phyloP scores from a whole-genome alignment of 2,113 vertebrate species.

The Hystrix brachyura region DNA sequence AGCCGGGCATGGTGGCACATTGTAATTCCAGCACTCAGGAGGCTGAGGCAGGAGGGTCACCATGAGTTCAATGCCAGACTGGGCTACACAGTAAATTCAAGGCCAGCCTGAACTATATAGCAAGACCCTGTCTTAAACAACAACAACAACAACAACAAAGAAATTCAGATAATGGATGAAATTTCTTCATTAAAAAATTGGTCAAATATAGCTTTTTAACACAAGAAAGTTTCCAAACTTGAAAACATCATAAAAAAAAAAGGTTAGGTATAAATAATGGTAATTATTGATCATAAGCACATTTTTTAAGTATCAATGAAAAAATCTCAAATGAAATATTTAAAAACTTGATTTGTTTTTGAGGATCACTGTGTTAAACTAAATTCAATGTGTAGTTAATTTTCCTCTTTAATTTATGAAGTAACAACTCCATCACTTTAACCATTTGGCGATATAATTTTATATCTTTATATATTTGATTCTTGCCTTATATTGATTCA shows the following conservation, averaged over 20 bases:
- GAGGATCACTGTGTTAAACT: not conserved
- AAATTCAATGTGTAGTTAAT: not conserved
- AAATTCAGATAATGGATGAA: too few species aligned
- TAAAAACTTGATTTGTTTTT: conserved; percentile 22
- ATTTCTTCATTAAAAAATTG: not conserved
- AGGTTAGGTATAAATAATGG: conserved; percentile 40
- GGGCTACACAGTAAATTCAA: too few species aligned
- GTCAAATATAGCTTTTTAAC: conserved; percentile 19
- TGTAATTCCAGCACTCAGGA: too few species aligned
- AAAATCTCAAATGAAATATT: conserved; percentile 33
- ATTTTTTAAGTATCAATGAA: conserved; percentile 26
- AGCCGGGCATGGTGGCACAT: too few species aligned
- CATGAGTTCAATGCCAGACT: too few species aligned
- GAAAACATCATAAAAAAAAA: not conserved
- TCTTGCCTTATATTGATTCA: not conserved
- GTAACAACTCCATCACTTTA: not conserved
- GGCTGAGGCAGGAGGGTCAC: too few species aligned
- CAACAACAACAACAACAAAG: too few species aligned
- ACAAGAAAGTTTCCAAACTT: conserved; percentile 25
- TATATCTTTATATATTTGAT: not conserved
- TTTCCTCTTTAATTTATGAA: conserved; percentile 23
- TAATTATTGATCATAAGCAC: not conserved
- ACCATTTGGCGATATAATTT: not conserved
- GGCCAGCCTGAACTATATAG: too few species aligned
- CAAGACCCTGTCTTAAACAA: too few species aligned